These are phyloP conservation scores for Macrostomum lignano DNA, from an alignment of 1,140 invertebrate genomes.

Conservation along the genomic window DNA sequence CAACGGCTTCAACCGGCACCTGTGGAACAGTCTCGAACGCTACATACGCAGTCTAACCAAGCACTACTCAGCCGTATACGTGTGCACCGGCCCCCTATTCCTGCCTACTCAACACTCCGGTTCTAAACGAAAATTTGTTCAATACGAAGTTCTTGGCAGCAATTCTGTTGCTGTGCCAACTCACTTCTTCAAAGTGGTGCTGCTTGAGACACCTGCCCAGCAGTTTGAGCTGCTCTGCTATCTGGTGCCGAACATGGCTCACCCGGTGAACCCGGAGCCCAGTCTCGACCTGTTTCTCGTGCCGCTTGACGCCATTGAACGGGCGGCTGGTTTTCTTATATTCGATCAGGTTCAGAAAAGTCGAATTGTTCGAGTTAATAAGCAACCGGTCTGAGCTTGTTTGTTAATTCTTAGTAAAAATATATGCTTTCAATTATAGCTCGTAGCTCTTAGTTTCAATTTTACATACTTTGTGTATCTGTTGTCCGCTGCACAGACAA, in stretches of 20 bases:
- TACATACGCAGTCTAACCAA: conserved; percentile 56
- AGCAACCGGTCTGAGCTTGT: too few relatives aligned
- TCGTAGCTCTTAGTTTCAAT: too few relatives aligned
- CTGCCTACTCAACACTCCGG: conserved; percentile 42
- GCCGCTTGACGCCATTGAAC: conserved; percentile 58
- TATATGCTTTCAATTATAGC: too few relatives aligned
- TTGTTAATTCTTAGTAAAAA: too few relatives aligned
- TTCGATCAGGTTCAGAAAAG: conserved; percentile 16
- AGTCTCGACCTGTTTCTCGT: conserved; percentile 45
- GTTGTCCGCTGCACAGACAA: too few relatives aligned
- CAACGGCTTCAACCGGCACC: conserved; percentile 58
- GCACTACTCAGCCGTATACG: conserved; percentile 54
- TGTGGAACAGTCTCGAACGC: conserved; percentile 66
- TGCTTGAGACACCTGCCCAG: conserved; percentile 15
- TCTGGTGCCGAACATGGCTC: conserved; percentile 72
- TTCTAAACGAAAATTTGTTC: conserved; percentile 5
- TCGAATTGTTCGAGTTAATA: too few relatives aligned
- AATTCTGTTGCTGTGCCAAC: conserved; percentile 88
- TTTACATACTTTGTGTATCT: too few relatives aligned
- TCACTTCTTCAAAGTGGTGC: conserved; percentile 63
- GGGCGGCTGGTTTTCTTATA: conserved; percentile 51
- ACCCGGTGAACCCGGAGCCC: conserved; percentile 23
- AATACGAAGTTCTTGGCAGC: conserved; percentile 64
- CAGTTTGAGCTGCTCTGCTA: conserved; percentile 59
- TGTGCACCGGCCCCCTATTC: conserved; percentile 80